Evolutionary conservation across 2,797 vertebrate genomes (phyloP).

Genomic region (Astyanax mexicanus): DNA sequence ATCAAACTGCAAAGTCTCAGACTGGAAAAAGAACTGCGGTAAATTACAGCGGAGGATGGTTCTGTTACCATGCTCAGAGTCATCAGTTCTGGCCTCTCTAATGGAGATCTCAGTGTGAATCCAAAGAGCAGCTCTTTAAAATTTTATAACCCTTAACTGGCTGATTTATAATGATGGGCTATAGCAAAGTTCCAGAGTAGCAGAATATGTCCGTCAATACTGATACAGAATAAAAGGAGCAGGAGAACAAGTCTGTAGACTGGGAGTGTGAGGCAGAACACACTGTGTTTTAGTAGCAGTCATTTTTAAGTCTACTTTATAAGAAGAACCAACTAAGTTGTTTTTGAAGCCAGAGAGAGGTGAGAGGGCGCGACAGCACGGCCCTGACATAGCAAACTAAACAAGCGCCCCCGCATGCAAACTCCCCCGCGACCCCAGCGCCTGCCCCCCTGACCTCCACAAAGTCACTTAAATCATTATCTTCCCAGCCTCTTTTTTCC

Average conservation of each 20-base stretch:
- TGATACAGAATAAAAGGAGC: slow-evolving; percentile 49
- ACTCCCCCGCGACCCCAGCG: slow-evolving; percentile 64
- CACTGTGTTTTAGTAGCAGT: not conserved
- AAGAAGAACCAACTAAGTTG: slow-evolving; percentile 16
- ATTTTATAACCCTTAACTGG: slow-evolving; percentile 74
- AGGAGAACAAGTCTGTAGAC: slow-evolving; percentile 47
- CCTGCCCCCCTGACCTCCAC: slow-evolving; percentile 69
- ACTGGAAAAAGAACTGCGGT: not conserved
- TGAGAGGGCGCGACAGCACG: slow-evolving; percentile 33
- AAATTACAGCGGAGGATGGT: slow-evolving; percentile 11
- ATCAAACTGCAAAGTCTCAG: slow-evolving; percentile 7
- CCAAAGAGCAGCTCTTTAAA: slow-evolving; percentile 75
- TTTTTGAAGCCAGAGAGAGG: slow-evolving; percentile 25
- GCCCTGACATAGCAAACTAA: slow-evolving; percentile 53
- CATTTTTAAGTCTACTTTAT: not conserved
- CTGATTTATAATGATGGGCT: slow-evolving; percentile 80
- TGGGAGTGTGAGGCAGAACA: not conserved
- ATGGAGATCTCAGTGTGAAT: slow-evolving; percentile 76
- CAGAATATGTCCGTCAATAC: slow-evolving; percentile 65
- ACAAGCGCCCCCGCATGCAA: slow-evolving; percentile 59
- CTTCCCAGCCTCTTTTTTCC: slow-evolving; percentile 50
- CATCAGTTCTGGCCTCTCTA: slow-evolving; percentile 71
- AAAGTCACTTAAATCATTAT: slow-evolving; percentile 68
- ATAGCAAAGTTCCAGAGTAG: slow-evolving; percentile 62
- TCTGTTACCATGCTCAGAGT: slow-evolving; percentile 65